phyloP scores from a whole-genome alignment of 2,113 vertebrate species.

The Austrofundulus limnaeus region DNA sequence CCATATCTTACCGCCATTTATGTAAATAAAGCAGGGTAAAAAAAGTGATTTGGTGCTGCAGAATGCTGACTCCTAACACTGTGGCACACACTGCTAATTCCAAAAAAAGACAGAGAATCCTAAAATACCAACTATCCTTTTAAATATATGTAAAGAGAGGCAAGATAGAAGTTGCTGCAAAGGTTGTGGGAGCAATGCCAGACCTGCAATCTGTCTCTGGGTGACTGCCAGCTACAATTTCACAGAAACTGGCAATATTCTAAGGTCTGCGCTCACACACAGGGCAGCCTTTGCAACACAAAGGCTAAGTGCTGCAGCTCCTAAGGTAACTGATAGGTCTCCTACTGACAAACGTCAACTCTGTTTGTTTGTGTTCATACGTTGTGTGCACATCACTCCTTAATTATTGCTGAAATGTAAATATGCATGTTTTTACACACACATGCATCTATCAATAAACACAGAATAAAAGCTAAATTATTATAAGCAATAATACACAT shows the following conservation, averaged over 20 bases:
- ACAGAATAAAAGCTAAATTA: conserved; percentile 1
- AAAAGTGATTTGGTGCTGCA: conserved; percentile 7
- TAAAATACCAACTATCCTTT: conserved; percentile 12
- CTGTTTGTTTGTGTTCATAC: conserved; percentile 11
- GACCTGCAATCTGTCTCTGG: conserved; percentile 66
- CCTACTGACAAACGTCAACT: conserved; percentile 74
- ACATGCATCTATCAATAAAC: conserved; percentile 26
- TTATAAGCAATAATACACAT: background rate
- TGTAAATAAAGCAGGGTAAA: background rate
- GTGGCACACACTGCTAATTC: background rate
- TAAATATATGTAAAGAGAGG: conserved; percentile 22
- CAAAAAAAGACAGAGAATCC: conserved; percentile 5
- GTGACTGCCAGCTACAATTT: conserved; percentile 57
- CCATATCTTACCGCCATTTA: conserved; percentile 2
- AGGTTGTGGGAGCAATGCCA: conserved; percentile 54
- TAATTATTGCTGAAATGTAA: conserved; percentile 45
- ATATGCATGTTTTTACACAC: conserved; percentile 40
- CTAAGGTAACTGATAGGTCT: conserved; percentile 71
- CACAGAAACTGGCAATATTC: conserved; percentile 56
- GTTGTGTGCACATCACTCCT: conserved; percentile 10
- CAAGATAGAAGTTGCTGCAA: conserved; percentile 53
- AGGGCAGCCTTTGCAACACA: conserved; percentile 45
- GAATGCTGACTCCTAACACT: background rate
- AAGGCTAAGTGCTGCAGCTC: conserved; percentile 59
- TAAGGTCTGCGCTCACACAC: conserved; percentile 32